Evolutionary conservation across 2,113 vertebrate species (phyloP).

Genomic region (Bufo bufo): DNA sequence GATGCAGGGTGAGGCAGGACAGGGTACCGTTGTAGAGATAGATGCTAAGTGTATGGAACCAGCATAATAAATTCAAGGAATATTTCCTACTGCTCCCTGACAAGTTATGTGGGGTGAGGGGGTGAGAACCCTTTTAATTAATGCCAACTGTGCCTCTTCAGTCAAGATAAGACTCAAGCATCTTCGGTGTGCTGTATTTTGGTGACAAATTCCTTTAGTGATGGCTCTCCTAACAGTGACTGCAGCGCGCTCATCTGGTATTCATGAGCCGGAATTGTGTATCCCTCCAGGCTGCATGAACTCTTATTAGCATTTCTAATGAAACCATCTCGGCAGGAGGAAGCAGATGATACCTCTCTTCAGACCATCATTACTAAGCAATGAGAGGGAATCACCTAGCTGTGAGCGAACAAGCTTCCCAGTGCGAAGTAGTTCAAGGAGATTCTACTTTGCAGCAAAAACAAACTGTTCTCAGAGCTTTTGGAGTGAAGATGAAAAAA

Average conservation of each 20-base stretch:
- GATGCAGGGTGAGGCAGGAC: no score
- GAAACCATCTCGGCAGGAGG: not conserved
- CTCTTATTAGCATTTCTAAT: slow-evolving; percentile 48
- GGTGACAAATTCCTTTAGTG: slow-evolving; percentile 38
- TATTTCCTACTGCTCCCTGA: not conserved
- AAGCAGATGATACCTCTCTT: slow-evolving; percentile 35
- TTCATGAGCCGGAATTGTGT: slow-evolving; percentile 22
- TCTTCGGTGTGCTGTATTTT: not conserved
- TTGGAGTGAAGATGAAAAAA: not conserved
- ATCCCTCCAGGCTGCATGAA: slow-evolving; percentile 31
- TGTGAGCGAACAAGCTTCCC: not conserved
- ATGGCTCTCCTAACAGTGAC: not conserved
- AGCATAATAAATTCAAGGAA: not conserved
- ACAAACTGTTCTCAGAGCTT: not conserved
- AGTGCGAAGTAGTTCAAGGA: slow-evolving; percentile 7
- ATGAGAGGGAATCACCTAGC: slow-evolving; percentile 41
- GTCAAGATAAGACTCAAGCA: slow-evolving; percentile 8
- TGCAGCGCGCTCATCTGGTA: slow-evolving; percentile 29
- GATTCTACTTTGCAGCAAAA: slow-evolving; percentile 21
- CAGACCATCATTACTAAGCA: slow-evolving; percentile 32
- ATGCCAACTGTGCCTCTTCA: slow-evolving; percentile 6
- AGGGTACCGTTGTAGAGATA: no score
- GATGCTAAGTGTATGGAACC: not conserved
- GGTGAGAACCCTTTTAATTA: slow-evolving; percentile 7
- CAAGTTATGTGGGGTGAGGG: not conserved